Conservation (phyloP, 2,797 vertebrate species). For the Paramormyrops hopkinsi region DNA sequence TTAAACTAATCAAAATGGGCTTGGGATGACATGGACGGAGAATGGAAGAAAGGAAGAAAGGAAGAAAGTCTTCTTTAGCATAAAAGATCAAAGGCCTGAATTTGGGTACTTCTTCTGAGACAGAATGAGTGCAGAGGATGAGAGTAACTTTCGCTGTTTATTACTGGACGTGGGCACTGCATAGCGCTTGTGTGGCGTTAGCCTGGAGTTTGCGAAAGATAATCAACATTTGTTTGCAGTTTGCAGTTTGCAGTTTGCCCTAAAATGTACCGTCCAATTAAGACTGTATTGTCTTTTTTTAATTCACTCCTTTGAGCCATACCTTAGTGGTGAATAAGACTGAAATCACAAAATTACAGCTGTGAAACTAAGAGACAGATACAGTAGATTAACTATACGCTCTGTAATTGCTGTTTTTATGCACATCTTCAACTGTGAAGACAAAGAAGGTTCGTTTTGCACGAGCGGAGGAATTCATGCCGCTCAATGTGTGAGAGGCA, state of each 20-base stretch:
- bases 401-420: not conserved
- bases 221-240: conserved; percentile 8
- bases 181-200: conserved; percentile 46
- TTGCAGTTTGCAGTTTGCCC: not conserved
- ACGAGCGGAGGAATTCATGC: not conserved
- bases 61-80: conserved; percentile 12
- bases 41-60: not conserved
- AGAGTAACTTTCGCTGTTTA: conserved; percentile 55
- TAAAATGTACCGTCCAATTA: conserved; percentile 13
- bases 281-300: conserved; percentile 27
- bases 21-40: conserved; percentile 44
- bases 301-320: conserved; percentile 41
- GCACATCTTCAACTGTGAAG: not conserved
- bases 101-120: conserved; percentile 47
- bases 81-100: conserved; percentile 45
- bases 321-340: not conserved
- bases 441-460: not conserved
- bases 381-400: not conserved
- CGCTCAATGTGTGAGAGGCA: not conserved
- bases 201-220: conserved; percentile 36
- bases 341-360: not conserved
- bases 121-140: conserved; percentile 26
- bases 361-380: not conserved
- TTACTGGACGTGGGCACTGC: conserved; percentile 47
- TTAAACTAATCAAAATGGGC: conserved; percentile 52